A percentile compares a stretch with the other conserved stretches of the same genome.
phyloP scores from a whole-genome alignment of 2,888 invertebrate species.

The Lysandra coridon region DNA sequence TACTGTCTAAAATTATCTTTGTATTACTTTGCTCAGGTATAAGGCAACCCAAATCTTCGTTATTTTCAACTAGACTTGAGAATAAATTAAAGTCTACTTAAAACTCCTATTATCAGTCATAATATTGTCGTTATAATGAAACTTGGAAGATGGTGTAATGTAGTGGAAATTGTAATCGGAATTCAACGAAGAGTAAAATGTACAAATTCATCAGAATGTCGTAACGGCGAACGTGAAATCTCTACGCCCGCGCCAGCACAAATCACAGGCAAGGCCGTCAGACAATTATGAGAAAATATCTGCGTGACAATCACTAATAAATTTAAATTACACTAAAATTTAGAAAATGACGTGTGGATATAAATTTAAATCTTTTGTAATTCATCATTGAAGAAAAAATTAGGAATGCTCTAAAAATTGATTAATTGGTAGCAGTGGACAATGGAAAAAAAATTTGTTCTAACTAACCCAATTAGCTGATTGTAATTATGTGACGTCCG shows the following conservation, averaged over 20 bases:
- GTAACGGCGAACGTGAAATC: neutral
- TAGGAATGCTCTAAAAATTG: too few relatives aligned
- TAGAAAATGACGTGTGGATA: neutral
- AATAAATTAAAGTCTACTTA: too few relatives aligned
- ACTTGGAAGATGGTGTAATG: neutral
- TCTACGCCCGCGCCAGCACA: neutral
- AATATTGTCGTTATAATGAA: neutral
- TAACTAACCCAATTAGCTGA: too few relatives aligned
- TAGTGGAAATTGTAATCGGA: neutral
- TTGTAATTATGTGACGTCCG: slow-evolving; percentile 31
- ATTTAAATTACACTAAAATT: slow-evolving; percentile 2
- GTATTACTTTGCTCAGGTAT: too few relatives aligned
- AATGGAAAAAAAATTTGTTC: too few relatives aligned
- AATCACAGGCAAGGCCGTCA: slow-evolving; percentile 1
- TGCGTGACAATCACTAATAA: slow-evolving; percentile 16
- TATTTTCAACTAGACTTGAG: too few relatives aligned
- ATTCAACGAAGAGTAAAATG: neutral
- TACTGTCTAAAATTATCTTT: neutral
- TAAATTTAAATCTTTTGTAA: neutral
- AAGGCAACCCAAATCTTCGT: too few relatives aligned
- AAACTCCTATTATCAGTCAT: neutral
- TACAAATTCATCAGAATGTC: neutral
- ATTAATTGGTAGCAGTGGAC: too few relatives aligned
- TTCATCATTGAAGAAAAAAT: too few relatives aligned
- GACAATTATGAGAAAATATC: slow-evolving; percentile 16